Evolutionary conservation across 2,113 vertebrate species (phyloP), one percentile per base, ranked within the genome.

Genomic region (Lampris megalopsis): DNA sequence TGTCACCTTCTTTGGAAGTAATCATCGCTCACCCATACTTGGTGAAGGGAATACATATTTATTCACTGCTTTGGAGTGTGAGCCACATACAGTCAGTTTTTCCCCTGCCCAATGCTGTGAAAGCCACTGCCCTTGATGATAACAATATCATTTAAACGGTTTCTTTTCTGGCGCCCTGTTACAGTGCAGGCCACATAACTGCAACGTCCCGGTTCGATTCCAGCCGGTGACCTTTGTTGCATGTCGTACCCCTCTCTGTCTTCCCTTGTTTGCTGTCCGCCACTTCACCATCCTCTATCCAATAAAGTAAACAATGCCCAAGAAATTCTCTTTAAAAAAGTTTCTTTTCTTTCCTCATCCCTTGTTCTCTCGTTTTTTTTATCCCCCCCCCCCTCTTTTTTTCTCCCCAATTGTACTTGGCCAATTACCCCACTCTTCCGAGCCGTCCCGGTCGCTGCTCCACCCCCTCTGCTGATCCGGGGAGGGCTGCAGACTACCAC

Each of bases 1-100:
- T 88, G 84, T 79, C 79, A 71, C 90, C 90, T 86, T 77, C 80
- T 90, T 82, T 83, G 60, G 79, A 88, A 86, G 83, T 83, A 81
- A 90, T 91, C 81, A 83, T 64, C 37, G 73, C 80, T 86, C 80
- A 73, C 73, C 76, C 49, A 65, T 81, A 62, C 68, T 41, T 82
- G 60, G 77, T 62, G 67, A 63, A 56, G 68, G 74, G 76, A 73
- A 91, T 87, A 85, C 72, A 92, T 86, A 91, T 91, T 86, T 82
- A 87, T 91, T 68, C 77, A 62, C 40, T 86, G 83, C 81, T 83
- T 88, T 63, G 65, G 88, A 91, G 88, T 83, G 67, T 81, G 81
- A 91, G 81, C 82, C 76, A 75, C 74, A 82, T 90, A 76, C 65
- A 82, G 24, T 24, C 24, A 24, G 24, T 24, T 74, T 77, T 77